Conservation (phyloP, 2,797 vertebrate genomes). For the Mormyrops attenuatus region DNA sequence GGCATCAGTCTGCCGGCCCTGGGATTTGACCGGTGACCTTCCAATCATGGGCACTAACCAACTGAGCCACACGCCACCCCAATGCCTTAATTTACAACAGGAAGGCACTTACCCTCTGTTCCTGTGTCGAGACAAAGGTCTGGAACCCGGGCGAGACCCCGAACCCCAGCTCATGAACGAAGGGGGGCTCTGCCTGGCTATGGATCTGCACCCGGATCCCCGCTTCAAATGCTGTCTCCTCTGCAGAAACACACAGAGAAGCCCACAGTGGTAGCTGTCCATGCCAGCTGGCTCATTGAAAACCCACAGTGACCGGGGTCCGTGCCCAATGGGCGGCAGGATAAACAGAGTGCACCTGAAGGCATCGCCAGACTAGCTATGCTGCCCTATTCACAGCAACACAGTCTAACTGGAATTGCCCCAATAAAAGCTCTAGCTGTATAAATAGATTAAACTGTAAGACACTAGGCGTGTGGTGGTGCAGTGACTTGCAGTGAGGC, state of each 20-base stretch:
- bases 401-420: not conserved
- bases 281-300: not conserved
- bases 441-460: not conserved
- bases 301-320: not conserved
- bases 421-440: not conserved
- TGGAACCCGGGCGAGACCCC: conserved; percentile 75
- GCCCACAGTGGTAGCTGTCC: not conserved
- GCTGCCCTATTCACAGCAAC: not conserved
- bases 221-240: conserved; percentile 73
- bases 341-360: not conserved
- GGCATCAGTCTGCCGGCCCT: not conserved
- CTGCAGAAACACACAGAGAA: conserved; percentile 46
- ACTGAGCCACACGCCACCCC: not conserved
- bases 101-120: conserved; percentile 60
- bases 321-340: not conserved
- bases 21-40: not conserved
- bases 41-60: not conserved
- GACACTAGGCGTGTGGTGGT: not conserved
- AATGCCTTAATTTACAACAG: not conserved
- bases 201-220: conserved; percentile 77
- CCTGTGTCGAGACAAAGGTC: conserved; percentile 77
- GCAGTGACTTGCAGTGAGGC: not conserved
- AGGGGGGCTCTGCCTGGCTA: conserved; percentile 73
- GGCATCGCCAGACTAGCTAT: not conserved
- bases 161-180: conserved; percentile 73